A percentile compares a stretch with the other conserved stretches of the same genome.
Evolutionary conservation across 2,113 vertebrate genomes (phyloP).

Genomic region (Microcebus murinus): DNA sequence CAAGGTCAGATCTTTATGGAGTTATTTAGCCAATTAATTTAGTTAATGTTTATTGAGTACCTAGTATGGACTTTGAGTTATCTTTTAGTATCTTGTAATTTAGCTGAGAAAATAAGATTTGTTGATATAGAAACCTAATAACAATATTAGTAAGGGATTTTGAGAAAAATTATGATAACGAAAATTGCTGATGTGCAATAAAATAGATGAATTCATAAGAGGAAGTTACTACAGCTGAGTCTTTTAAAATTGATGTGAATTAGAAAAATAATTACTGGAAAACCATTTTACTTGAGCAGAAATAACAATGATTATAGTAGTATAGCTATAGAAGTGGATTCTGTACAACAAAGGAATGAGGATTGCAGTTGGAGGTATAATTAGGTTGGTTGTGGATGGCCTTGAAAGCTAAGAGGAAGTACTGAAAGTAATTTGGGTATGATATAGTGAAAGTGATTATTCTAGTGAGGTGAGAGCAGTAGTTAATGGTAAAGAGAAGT

Average conservation of each 20-base stretch:
- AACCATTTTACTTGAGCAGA: not conserved
- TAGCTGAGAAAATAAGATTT: not conserved
- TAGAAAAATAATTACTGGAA: not conserved
- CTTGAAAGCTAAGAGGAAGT: not conserved
- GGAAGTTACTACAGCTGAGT: not conserved
- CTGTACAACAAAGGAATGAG: not conserved
- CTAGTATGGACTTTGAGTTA: not conserved
- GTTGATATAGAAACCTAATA: not conserved
- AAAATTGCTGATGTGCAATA: not conserved
- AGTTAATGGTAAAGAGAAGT: not conserved
- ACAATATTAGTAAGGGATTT: not conserved
- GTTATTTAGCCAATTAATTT: not conserved
- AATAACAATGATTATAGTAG: not conserved
- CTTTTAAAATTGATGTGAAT: not conserved
- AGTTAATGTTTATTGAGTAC: not conserved
- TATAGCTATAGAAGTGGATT: not conserved
- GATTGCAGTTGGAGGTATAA: not conserved
- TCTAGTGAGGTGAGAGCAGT: not conserved
- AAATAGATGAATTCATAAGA: not conserved
- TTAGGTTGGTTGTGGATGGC: not conserved
- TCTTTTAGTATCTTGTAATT: not conserved
- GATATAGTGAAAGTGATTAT: not conserved
- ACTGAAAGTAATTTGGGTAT: not conserved
- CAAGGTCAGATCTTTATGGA: not conserved
- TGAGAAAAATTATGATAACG: not conserved